Evolutionary conservation across 2,797 vertebrate species (phyloP), one percentile per base, ranked within the genome.

Genomic region (Micromesistius poutassou): DNA sequence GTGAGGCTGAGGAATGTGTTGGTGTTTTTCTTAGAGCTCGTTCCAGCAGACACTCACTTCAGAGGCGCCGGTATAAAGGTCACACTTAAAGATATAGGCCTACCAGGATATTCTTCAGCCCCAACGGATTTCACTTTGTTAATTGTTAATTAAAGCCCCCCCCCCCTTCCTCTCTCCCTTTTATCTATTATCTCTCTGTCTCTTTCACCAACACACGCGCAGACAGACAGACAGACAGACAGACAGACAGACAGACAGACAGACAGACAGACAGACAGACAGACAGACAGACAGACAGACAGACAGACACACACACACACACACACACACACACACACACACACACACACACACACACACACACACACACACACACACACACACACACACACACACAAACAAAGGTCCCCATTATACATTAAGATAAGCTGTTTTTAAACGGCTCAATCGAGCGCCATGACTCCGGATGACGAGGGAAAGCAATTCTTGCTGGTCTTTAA

Each of bases 381-480:
- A 78, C 75, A 74, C 76, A 74, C 79, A 73, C 76, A 79, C 77
- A 77, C 73, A 79, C 81, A 66, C 62, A 79, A 36, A 33, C 78
- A 13, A 62, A 75, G 46, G 38, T 13, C 36, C 22, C 35, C 33
- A 50, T 81, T 94, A 97, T 28, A 93, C 90, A n/a, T 95, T 92
- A 0, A 98, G 93, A 80, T 95, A 97, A 28, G 96, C 94, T 0
- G 95, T 97, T 88, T 96, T 96, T 79, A 99, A 96, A 78, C 97
- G 95, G 84, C 95, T 96, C 83, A 99, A 94, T 74, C 97, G 95
- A 71, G 95, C 95, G 0, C 97, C 97, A 22, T 99, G 98, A 79
- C 97, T 99, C 79, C 96, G 94, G 74, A 98, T 94, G 84, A 98
- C 95, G 76, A 99, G 95, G 0, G 96, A 94, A 73, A 99, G 95